A percentile compares a stretch with the other conserved stretches of the same genome.
phyloP scores from a whole-genome alignment of 1,140 invertebrate species.

The Lordiphosa clarofinis region DNA sequence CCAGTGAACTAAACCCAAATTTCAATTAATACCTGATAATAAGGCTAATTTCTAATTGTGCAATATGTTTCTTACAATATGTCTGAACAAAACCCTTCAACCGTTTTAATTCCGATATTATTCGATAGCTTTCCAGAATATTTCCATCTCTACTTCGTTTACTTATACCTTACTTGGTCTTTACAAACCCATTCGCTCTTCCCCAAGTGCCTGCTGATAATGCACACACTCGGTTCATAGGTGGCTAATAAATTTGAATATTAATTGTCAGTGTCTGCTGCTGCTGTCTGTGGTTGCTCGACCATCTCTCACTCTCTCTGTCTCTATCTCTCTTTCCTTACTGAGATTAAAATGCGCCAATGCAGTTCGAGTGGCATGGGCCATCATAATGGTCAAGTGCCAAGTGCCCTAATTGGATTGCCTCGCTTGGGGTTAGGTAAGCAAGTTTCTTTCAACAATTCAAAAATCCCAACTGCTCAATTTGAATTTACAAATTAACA shows the following conservation, averaged over 20 bases:
- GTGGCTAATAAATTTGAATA: constrained; percentile 80
- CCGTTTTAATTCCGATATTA: no score
- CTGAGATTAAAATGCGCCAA: constrained; percentile 64
- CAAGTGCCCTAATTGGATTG: constrained; percentile 36
- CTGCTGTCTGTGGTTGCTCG: constrained; percentile 19
- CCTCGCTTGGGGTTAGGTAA: constrained; percentile 1
- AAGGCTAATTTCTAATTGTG: no score
- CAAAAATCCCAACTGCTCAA: constrained; percentile 2
- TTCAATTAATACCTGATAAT: no score
- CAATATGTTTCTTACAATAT: no score
- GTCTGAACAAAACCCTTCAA: no score
- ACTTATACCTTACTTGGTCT: not conserved
- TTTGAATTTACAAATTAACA: constrained; percentile 16
- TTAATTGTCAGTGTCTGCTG: constrained; percentile 77
- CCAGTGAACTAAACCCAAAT: no score
- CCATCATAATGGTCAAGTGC: constrained; percentile 32
- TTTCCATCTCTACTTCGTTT: constrained; percentile 2
- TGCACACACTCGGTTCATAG: constrained; percentile 78
- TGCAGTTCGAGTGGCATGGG: constrained; percentile 19
- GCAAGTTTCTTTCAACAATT: constrained; percentile 5
- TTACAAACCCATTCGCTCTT: constrained; percentile 4
- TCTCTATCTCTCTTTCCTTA: constrained; percentile 21
- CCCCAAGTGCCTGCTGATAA: constrained; percentile 69
- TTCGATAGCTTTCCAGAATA: not conserved
- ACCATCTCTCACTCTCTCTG: constrained; percentile 3